Percentiles rank a stretch among this genome's conserved stretches.
Evolutionary conservation across 2,797 vertebrate genomes (phyloP).

Genomic region (Trachops cirrhosus): DNA sequence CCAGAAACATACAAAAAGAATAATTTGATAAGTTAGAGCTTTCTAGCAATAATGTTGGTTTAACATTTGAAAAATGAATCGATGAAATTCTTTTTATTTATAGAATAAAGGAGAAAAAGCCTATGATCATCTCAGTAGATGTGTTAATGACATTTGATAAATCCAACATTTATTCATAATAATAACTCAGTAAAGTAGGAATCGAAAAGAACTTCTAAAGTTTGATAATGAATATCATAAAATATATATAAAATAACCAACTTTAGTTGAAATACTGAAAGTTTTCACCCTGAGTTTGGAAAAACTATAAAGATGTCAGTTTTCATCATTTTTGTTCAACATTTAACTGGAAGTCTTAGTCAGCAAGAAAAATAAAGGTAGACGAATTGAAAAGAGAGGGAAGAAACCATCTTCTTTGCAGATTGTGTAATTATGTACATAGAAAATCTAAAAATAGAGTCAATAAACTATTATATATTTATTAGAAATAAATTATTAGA

Average conservation of each 20-base stretch:
- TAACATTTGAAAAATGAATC: not conserved
- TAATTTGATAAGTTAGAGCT: not conserved
- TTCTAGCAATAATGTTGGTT: not conserved
- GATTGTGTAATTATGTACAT: not conserved
- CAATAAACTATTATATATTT: not conserved
- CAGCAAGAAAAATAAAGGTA: not conserved
- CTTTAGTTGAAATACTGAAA: not conserved
- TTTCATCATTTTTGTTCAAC: not conserved
- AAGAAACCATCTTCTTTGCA: not conserved
- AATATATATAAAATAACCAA: not conserved
- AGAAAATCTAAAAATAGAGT: not conserved
- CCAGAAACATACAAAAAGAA: not conserved
- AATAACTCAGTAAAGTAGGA: not conserved
- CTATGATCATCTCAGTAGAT: not conserved
- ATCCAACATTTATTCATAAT: not conserved
- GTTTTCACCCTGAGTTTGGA: not conserved
- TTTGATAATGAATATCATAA: not conserved
- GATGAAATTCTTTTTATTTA: not conserved
- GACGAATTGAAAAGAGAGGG: not conserved
- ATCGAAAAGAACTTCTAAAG: not conserved
- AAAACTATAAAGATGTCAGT: not conserved
- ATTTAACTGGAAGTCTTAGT: not conserved
- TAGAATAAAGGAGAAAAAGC: not conserved
- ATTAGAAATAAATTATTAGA: not conserved
- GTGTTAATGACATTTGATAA: not conserved